Evolutionary conservation across 1,140 invertebrate species (phyloP), one percentile per base, ranked within the genome.

Genomic region (Drosophila punjabiensis): DNA sequence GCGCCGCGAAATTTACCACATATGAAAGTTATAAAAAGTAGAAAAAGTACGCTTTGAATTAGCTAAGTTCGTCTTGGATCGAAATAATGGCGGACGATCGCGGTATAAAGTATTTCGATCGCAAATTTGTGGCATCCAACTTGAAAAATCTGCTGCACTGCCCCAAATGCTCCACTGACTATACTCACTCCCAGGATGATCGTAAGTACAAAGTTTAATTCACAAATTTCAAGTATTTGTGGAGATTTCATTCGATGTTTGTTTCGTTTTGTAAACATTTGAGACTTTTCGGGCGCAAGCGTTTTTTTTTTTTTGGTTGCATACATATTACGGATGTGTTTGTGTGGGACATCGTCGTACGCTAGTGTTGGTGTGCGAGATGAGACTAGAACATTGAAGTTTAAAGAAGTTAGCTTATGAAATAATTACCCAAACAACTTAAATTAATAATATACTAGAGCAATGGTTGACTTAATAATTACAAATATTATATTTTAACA

Each of bases 41-140:
- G 13, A 5, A 45, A 13, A 10, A 37, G 13, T 28, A 28, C 13
- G 13, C 6, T 48, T 48, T 14, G 13, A 7, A 24, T 48, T 48
- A 3, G 3, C 13, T 2, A 9, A 24, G 30, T 35, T 45, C 9
- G 13, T 2, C 0, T 32, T 20, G 0, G 5, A 11, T 11, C 6
- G 18, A 43, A 70, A 88, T 63, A 61, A 69, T 81, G 28, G 41
- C 50, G 24, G 70, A 76, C 56, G 60, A 76, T 13, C 66, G 67
- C 18, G 53, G 62, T 10, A 39, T 75, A 3, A 84, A 80, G 47
- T 55, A 75, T 37, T 92, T 92, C 16, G 91, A 88, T 79, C 74
- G 65, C 35, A 81, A 81, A 50, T 92, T 92, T 61, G 85, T 92
- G 30, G 85, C 82, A 4, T 58, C 47, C 1, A 76, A 84, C 35